A percentile compares a stretch with the other conserved stretches of the same genome.
These are phyloP conservation scores for Halyomorpha halys DNA, from an alignment of 1,140 invertebrate genomes.

Conservation along the genomic window DNA sequence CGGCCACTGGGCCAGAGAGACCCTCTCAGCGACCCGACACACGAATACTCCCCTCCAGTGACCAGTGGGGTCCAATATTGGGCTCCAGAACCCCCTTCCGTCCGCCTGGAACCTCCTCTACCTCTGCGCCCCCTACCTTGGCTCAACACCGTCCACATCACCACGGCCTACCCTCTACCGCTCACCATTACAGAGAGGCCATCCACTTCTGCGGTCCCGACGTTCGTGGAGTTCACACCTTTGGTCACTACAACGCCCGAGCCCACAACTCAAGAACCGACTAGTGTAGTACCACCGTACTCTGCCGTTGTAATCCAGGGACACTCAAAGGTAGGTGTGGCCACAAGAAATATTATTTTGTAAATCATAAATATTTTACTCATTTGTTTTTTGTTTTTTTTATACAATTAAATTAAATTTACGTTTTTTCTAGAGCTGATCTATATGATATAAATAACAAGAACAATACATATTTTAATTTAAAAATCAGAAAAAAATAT, in stretches of 20 bases:
- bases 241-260: neutral
- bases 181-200: neutral
- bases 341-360: too few species aligned
- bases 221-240: neutral
- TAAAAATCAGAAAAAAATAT: too few species aligned
- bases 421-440: too few species aligned
- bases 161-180: neutral
- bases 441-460: too few species aligned
- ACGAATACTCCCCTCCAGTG: neutral
- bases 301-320: neutral
- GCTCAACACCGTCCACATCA: neutral
- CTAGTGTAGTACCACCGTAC: neutral
- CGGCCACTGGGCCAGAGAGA: neutral
- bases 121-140: neutral
- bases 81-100: neutral
- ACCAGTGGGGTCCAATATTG: neutral
- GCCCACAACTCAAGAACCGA: neutral
- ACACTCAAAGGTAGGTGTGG: constrained; percentile 6
- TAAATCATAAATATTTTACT: too few species aligned
- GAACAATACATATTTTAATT: too few species aligned
- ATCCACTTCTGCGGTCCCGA: neutral
- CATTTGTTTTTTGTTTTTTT: too few species aligned
- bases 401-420: too few species aligned
- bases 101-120: neutral
- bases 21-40: neutral